These are phyloP conservation scores for Cydia pomonella DNA, from an alignment of 1,140 invertebrate species.

Conservation along the genomic window DNA sequence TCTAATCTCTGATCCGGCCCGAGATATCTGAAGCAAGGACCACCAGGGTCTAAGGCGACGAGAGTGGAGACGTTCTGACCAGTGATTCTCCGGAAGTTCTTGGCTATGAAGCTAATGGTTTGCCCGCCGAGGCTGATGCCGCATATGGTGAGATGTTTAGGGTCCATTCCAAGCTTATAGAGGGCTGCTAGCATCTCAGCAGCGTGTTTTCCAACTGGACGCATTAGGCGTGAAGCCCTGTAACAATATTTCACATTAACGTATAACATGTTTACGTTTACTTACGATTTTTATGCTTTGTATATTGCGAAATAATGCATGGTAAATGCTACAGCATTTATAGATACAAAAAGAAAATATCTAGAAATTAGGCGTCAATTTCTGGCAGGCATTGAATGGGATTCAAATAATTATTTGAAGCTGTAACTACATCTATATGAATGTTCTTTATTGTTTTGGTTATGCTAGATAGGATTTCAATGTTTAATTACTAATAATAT, in stretches of 20 bases:
- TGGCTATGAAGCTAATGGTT: conserved; percentile 62
- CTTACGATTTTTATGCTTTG: too few species aligned
- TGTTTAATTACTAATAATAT: too few species aligned
- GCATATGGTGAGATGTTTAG: conserved; percentile 57
- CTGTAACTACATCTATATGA: too few species aligned
- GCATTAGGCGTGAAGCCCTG: conserved; percentile 61
- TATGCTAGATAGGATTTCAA: too few species aligned
- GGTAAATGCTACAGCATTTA: too few species aligned
- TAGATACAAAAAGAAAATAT: too few species aligned
- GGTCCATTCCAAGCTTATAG: conserved; percentile 52
- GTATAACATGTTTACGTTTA: too few species aligned
- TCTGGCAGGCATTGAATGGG: too few species aligned
- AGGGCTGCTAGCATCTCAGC: conserved; percentile 60
- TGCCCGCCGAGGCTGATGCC: conserved; percentile 68
- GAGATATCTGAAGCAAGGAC: conserved; percentile 65
- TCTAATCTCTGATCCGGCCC: conserved; percentile 62
- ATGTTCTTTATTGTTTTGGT: too few species aligned
- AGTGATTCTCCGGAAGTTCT: conserved; percentile 58
- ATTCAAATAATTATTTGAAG: too few species aligned
- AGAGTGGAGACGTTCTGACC: conserved; percentile 62
- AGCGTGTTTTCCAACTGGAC: conserved; percentile 54
- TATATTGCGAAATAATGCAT: too few species aligned
- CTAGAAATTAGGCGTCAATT: too few species aligned
- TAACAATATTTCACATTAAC: conserved; percentile 34
- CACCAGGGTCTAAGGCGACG: conserved; percentile 64